phyloP scores from a whole-genome alignment of 2,888 invertebrate genomes.

The Fissipunctia ypsillon region DNA sequence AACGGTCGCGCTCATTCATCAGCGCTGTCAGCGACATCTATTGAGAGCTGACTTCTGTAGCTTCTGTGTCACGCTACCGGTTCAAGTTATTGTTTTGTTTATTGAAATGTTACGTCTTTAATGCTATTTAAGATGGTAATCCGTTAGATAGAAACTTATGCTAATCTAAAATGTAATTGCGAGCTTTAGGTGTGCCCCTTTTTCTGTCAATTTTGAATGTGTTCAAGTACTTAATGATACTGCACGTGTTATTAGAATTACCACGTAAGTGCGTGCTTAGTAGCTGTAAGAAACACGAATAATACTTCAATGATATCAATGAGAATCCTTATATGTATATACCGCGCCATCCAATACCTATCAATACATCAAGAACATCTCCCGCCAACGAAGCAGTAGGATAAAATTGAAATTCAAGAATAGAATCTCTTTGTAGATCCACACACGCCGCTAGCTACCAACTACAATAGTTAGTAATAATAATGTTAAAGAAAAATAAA shows the following conservation, averaged over 20 bases:
- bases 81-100: slow-evolving; percentile 60
- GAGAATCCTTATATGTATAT: background rate
- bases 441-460: slow-evolving; percentile 69
- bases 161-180: background rate
- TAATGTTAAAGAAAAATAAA: slow-evolving; percentile 90
- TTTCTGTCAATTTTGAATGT: background rate
- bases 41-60: slow-evolving; percentile 87
- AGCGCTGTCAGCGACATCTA: slow-evolving; percentile 88
- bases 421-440: slow-evolving; percentile 64
- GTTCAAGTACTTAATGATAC: background rate
- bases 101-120: slow-evolving; percentile 40
- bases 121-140: background rate
- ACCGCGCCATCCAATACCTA: background rate
- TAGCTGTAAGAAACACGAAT: background rate
- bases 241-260: background rate
- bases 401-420: slow-evolving; percentile 48
- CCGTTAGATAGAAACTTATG: background rate
- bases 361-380: slow-evolving; percentile 1
- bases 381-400: slow-evolving; percentile 16
- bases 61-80: slow-evolving; percentile 81
- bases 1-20: slow-evolving; percentile 88
- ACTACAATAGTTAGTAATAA: slow-evolving; percentile 87
- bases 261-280: background rate
- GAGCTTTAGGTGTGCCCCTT: background rate
- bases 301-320: background rate